Evolutionary conservation across 2,888 invertebrate species (phyloP).

Genomic region (Phengaris arion): DNA sequence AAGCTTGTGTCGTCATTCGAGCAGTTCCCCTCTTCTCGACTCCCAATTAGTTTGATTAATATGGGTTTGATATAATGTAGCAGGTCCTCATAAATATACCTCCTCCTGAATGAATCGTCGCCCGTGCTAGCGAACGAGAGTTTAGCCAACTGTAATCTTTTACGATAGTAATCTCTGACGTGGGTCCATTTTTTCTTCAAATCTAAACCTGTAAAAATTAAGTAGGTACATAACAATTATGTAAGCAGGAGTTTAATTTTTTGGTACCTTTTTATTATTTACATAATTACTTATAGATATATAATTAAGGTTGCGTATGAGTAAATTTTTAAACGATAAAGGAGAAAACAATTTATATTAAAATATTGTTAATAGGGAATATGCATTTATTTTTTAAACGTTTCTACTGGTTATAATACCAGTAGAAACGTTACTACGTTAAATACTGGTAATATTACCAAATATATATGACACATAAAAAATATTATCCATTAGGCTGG

Average conservation of each 20-base stretch:
- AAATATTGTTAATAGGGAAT: too few relatives aligned
- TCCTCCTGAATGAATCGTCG: not conserved
- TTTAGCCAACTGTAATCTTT: not conserved
- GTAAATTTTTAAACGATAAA: not conserved
- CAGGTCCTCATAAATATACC: not conserved
- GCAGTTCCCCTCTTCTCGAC: not conserved
- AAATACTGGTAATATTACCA: too few relatives aligned
- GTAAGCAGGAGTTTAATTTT: too few relatives aligned
- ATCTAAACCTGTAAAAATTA: not conserved
- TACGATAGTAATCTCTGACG: not conserved
- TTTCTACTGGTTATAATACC: too few relatives aligned
- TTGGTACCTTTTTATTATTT: too few relatives aligned
- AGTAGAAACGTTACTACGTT: too few relatives aligned
- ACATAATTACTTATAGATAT: too few relatives aligned
- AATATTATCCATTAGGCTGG: too few relatives aligned
- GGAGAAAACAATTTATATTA: too few relatives aligned
- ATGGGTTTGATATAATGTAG: not conserved
- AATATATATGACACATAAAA: too few relatives aligned
- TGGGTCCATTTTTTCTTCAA: slow-evolving; percentile 2
- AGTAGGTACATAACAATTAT: not conserved
- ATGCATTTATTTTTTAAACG: too few relatives aligned
- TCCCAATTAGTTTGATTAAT: not conserved
- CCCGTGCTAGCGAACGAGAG: not conserved
- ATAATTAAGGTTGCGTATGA: not conserved
- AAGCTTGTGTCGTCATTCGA: not conserved